Evolutionary conservation across 2,888 invertebrate genomes (phyloP), one percentile per base, ranked within the genome.

Genomic region (Orthosia cruda): DNA sequence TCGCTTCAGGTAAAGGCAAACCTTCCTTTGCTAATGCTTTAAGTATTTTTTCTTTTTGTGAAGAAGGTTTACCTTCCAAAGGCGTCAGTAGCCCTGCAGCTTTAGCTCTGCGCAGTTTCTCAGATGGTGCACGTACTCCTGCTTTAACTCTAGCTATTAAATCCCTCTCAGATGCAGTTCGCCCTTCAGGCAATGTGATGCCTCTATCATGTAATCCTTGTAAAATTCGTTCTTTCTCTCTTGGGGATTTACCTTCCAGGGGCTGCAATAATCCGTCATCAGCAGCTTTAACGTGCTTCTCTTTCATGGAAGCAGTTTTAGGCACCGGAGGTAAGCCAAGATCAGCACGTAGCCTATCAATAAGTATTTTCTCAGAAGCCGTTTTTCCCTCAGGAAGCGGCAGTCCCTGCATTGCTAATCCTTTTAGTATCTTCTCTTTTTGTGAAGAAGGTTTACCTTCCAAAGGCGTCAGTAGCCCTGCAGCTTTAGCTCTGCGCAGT

Each of bases 201-300:
- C 49, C 63, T 15, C 63, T 63, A 7, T 63, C 63, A 49, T 50
- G 63, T 26, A 63, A 26, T 7, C 63, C 63, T 63, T 50, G 63
- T 50, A 63, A 63, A 50, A 63, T 63, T 49, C 49, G 26, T 50
- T 63, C 26, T 23, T 63, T 63, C 26, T 63, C 63, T 26, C 9
- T 26, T 13, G 13, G 63, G 5, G 63, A 26, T 63, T 63, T 63
- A n/a, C 50, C 63, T 15, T 50, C 49, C 2, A 63, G 18, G 0
- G 63, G 63, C 23, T 63, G 49, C 18, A 63, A 16, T 26, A 49
- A 40, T 13, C 59, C 59, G 0, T n/a, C 32, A 40, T 59, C 59
- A 2, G 59, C 59, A 5, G 59, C 59, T 59, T 32, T 7, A 0
- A n/a, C 40, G 7, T 59, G n/a, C n/a, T 32, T 59, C 7, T 40